Base-by-base conservation (phyloP, 2,113 vertebrate genomes). In the Bothrops jararaca region DNA sequence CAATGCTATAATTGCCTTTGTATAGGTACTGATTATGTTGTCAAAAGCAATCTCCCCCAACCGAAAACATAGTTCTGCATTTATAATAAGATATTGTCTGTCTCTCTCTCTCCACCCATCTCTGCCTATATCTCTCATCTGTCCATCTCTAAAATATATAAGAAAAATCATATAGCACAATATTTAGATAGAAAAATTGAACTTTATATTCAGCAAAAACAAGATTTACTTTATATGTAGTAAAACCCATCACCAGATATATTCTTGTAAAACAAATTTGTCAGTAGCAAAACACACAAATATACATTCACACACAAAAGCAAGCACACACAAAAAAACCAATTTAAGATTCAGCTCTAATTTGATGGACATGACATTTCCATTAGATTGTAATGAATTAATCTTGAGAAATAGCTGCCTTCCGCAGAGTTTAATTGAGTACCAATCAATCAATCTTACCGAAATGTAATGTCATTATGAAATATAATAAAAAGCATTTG, bases 281-380 rank as follows among this genome's bases (percentile, higher is more conserved):
- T 95, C 95, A 95, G 88, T 94, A 95, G 95, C 60, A 80, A 92
- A 58, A 80, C 74, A 80, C 7, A 80, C 34, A 80, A 80, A 92
- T 54, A 42, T 18, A 80, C 15, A 80, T 3, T 1, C 34, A 60
- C 58, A 60, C 26, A 29, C 60, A 69, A 6, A 74, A 74, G 69
- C n/a, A 39, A 80, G 20, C 18, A 4, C 18, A 34, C 39, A 39
- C 34, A 80, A 8, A 80, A 97, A 91, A 94, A 93, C 93, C 87
- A 95, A 95, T 94, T 89, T 93, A 87, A 88, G 90, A 87, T 92
- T 89, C 12, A 96, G 93, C 85, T 96, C 95, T 94, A 93, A 95
- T 96, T 95, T 97, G 97, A 96, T 90, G 88, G 94, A 90, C 86
- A 23, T 29, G 58, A 91, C 91, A 93, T 96, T 97, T 95, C 94